phyloP scores from a whole-genome alignment of 2,797 vertebrate species.

The Psittacula derbiana region DNA sequence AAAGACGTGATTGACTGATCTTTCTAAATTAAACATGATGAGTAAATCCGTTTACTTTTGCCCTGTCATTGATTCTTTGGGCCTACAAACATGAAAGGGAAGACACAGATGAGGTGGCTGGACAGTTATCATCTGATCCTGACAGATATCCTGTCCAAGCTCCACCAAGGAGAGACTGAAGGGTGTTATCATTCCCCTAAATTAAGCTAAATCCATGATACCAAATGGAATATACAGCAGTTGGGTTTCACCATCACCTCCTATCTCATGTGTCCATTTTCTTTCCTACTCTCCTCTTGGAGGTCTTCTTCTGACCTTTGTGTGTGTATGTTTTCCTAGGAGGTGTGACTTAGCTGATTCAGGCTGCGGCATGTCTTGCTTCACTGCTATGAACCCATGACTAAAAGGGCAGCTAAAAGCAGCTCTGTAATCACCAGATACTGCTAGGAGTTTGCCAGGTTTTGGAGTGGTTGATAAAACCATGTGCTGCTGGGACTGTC shows the following conservation, averaged over 20 bases:
- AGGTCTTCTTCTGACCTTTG: slow-evolving; percentile 37
- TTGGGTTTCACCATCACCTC: slow-evolving; percentile 12
- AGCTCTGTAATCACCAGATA: not conserved
- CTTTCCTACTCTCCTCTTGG: not conserved
- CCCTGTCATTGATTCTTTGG: not conserved
- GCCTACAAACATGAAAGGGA: not conserved
- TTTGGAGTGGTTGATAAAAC: slow-evolving; percentile 57
- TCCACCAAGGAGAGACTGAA: not conserved
- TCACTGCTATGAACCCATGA: slow-evolving; percentile 15
- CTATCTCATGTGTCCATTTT: slow-evolving; percentile 16
- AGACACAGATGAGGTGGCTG: not conserved
- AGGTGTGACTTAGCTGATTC: slow-evolving; percentile 35
- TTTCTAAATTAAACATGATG: rapidly evolving
- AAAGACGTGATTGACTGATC: not conserved
- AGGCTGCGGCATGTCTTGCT: slow-evolving; percentile 1
- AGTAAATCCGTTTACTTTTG: not conserved
- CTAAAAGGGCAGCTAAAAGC: slow-evolving; percentile 62
- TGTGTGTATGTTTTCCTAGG: not conserved
- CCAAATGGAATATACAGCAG: not conserved
- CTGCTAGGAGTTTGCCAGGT: slow-evolving; percentile 19
- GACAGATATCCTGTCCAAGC: not conserved
- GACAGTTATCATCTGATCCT: not conserved
- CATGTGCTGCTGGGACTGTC: not conserved
- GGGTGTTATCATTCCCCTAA: not conserved
- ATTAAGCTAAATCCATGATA: not conserved